These are phyloP conservation scores for Indri indri DNA, from an alignment of 2,113 vertebrate genomes.

Conservation along the genomic window DNA sequence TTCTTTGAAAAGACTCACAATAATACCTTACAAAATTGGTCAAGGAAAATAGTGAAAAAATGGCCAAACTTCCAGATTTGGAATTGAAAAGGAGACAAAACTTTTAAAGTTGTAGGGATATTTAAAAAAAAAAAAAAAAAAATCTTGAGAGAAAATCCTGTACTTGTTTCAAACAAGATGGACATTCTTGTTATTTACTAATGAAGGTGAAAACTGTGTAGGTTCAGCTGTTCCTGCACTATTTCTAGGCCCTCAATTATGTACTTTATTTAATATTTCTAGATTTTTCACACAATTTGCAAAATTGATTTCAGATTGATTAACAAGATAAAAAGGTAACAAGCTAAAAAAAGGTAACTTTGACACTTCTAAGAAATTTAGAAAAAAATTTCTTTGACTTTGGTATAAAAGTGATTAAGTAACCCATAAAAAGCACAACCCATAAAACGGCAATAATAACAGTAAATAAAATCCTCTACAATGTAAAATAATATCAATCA, in stretches of 20 bases:
- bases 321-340: neutral
- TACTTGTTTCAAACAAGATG: neutral
- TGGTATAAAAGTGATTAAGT: neutral
- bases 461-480: neutral
- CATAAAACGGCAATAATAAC: neutral
- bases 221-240: accelerated
- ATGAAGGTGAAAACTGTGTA: neutral
- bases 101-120: neutral
- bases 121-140: neutral
- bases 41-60: neutral
- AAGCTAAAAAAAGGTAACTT: neutral
- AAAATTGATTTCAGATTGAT: neutral
- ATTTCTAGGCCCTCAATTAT: neutral
- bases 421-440: neutral
- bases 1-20: neutral
- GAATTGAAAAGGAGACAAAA: neutral
- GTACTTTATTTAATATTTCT: neutral
- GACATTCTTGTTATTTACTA: neutral
- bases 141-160: neutral
- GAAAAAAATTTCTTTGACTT: neutral
- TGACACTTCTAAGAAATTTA: neutral
- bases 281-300: neutral
- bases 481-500: neutral
- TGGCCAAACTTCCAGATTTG: neutral
- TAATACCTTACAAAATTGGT: neutral